These are phyloP conservation scores for Apotomis capreana DNA, from an alignment of 2,888 invertebrate genomes.

Conservation along the genomic window DNA sequence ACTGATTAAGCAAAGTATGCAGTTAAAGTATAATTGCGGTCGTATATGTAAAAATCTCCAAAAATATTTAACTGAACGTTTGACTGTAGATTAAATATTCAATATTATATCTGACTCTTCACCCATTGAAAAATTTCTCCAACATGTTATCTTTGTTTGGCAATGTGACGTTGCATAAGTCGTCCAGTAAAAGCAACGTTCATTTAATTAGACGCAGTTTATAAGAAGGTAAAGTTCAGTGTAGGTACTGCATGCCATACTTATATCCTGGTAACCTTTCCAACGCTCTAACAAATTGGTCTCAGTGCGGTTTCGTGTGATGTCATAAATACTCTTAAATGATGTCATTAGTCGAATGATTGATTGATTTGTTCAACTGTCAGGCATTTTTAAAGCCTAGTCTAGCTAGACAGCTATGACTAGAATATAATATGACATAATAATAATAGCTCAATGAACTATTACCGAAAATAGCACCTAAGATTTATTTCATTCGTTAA, in stretches of 20 bases:
- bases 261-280: constrained; percentile 29
- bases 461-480: not conserved
- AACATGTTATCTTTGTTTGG: too few relatives aligned
- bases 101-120: too few relatives aligned
- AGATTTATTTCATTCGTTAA: not conserved
- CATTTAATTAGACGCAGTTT: too few relatives aligned
- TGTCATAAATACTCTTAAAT: constrained; percentile 28
- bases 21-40: too few relatives aligned
- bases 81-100: too few relatives aligned
- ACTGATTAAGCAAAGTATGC: too few relatives aligned
- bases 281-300: constrained; percentile 28
- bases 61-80: too few relatives aligned
- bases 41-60: too few relatives aligned
- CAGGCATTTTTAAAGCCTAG: not conserved
- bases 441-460: not conserved
- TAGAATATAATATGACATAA: not conserved
- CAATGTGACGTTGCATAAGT: too few relatives aligned
- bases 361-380: constrained; percentile 25
- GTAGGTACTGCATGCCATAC: constrained; percentile 14
- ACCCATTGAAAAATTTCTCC: too few relatives aligned
- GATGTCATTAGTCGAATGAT: constrained; percentile 26
- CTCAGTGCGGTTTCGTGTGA: constrained; percentile 1
- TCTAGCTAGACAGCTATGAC: not conserved
- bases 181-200: too few relatives aligned
- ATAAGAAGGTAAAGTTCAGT: not conserved